Conservation (phyloP, 2,113 vertebrate species). For the Prunella himalayana region DNA sequence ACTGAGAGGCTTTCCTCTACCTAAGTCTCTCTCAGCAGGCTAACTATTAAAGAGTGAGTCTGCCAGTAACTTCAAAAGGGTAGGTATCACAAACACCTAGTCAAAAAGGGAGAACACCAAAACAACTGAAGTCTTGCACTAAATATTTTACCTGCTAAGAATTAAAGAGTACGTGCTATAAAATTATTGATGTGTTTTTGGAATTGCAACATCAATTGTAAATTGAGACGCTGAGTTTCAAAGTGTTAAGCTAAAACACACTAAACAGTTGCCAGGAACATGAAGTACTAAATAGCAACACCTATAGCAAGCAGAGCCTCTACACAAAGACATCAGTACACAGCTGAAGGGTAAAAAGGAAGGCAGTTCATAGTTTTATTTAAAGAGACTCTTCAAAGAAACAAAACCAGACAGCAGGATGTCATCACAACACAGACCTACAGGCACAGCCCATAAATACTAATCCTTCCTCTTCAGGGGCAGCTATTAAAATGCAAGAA, state of each 20-base stretch:
- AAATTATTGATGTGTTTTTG: background rate
- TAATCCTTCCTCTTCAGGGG: background rate
- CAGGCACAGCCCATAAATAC: background rate
- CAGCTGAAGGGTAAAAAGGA: conserved; percentile 1
- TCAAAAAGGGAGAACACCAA: background rate
- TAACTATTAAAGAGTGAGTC: background rate
- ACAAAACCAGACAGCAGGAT: background rate
- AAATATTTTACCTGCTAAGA: background rate
- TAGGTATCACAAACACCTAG: background rate
- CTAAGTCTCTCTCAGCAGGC: background rate
- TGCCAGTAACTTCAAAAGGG: background rate
- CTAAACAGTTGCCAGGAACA: background rate
- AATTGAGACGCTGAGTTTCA: background rate
- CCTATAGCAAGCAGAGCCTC: background rate
- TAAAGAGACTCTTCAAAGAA: conserved; percentile 17
- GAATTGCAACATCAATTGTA: background rate
- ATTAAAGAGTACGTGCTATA: background rate
- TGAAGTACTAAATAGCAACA: background rate
- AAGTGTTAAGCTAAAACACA: background rate
- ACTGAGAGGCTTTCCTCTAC: background rate
- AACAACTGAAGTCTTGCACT: background rate
- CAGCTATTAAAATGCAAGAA: conserved; percentile 8
- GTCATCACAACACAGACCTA: background rate
- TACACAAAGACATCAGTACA: background rate
- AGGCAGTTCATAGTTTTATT: background rate